Evolutionary conservation across 2,797 vertebrate genomes (phyloP).

Genomic region (Gastrophryne carolinensis): DNA sequence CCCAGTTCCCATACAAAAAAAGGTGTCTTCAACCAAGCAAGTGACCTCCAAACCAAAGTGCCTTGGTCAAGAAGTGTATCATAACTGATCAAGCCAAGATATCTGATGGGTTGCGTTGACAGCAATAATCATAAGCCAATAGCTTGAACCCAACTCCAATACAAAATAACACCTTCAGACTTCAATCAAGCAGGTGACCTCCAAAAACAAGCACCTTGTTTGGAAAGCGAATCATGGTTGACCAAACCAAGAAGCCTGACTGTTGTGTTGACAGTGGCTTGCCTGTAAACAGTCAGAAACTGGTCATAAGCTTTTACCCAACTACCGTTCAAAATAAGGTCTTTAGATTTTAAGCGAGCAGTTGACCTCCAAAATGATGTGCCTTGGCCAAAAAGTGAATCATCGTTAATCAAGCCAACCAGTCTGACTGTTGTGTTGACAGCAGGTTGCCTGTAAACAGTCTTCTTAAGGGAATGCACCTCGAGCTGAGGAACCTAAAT

Average conservation of each 20-base stretch:
- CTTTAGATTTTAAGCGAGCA: background rate
- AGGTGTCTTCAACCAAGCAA: background rate
- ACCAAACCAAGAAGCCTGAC: background rate
- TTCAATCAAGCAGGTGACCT: constrained; percentile 26
- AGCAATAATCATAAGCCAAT: constrained; percentile 21
- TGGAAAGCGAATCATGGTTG: background rate
- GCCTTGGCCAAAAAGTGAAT: background rate
- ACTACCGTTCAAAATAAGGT: background rate
- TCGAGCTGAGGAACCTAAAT: background rate
- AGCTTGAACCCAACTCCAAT: background rate
- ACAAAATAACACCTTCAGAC: background rate
- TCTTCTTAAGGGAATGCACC: constrained; percentile 1
- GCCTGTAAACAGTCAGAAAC: background rate
- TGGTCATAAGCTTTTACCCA: constrained; percentile 4
- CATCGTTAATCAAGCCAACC: constrained; percentile 1
- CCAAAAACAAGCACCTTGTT: constrained; percentile 31
- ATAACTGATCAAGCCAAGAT: too few species aligned
- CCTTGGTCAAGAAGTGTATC: background rate
- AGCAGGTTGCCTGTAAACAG: constrained; percentile 6
- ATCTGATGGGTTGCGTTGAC: background rate
- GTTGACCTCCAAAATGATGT: constrained; percentile 43
- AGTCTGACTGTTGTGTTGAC: background rate
- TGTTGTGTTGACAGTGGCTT: background rate
- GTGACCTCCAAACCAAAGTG: constrained; percentile 43
- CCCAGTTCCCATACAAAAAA: background rate